Base-by-base conservation (phyloP, 2,113 vertebrate genomes). In the Ia io region DNA sequence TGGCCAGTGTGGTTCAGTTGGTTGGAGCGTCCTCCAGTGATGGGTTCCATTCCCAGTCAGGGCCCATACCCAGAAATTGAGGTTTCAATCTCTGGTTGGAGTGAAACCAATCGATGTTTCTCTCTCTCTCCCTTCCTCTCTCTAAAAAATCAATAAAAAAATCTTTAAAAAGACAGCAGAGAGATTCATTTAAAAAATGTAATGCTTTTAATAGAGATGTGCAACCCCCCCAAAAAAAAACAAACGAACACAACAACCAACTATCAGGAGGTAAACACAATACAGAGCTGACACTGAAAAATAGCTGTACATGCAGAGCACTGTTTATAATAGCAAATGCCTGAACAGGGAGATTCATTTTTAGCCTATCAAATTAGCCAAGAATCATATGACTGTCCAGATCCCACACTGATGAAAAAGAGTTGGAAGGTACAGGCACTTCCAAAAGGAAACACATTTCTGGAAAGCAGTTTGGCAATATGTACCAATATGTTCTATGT, bases 311-410 rank as follows among this genome's bases (percentile, higher is more conserved):
- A 61, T 61, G 59, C 74, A n/a, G 74, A 77, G 74, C 44, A 77
- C 73, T 76, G 17, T 77, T 77, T 77, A 51, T 51, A n/a, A 51
- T 6, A 32, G 73, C 14, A 47, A 47, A 76, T 49, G 74, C 44
- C 73, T 47, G 42, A 76, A 32, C 73, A 76, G 73, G n/a, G 78
- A 93, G 42, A 42, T 47, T 59, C 49, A 79, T 37, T 49, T 79
- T 82, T 35, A 44, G 47, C 18, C 56, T 47, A 23, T n/a, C 40
- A 42, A 85, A 71, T 79, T 51, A 69, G 63, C 8, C 37, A 79
- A 92, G 71, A 90, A 37, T 44, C 87, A 85, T 47, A 91, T 35
- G n/a, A 79, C 42, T 59, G 16, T 92, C 23, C 89, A 86, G 63
- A 83, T 37, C n/a, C 40, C 30, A 84, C 40, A 37, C 0, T 59